Evolutionary conservation across 2,797 vertebrate genomes (phyloP).

Genomic region (Parauchenoglanis punctatus): DNA sequence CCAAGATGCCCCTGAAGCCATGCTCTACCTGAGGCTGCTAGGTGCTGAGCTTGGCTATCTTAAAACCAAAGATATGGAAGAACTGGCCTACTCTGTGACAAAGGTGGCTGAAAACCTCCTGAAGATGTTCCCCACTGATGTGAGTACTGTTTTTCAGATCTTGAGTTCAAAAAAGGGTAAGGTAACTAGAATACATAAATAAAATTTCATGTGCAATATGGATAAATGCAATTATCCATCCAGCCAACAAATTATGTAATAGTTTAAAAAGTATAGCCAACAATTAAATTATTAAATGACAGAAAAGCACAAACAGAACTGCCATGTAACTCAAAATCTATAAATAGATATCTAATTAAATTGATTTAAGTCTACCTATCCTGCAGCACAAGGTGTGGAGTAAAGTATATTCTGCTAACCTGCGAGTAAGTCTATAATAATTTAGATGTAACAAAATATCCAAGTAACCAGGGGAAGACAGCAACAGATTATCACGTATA

Average conservation of each 20-base stretch:
- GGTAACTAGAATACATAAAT: background rate
- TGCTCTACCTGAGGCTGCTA: slow-evolving; percentile 87
- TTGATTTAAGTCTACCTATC: too few species aligned
- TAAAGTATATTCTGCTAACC: background rate
- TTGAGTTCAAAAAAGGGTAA: background rate
- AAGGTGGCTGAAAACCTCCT: slow-evolving; percentile 70
- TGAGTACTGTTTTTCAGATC: slow-evolving; percentile 36
- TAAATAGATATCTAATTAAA: background rate
- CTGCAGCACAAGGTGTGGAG: background rate
- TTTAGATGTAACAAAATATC: background rate
- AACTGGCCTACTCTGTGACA: slow-evolving; percentile 70
- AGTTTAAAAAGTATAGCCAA: background rate
- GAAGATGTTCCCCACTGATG: slow-evolving; percentile 72
- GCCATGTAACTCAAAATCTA: background rate
- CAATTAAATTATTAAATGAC: background rate
- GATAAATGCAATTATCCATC: background rate
- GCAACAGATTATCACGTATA: background rate
- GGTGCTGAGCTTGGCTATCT: slow-evolving; percentile 92
- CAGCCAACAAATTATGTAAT: background rate
- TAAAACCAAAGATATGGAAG: slow-evolving; percentile 81
- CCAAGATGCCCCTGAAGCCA: slow-evolving; percentile 83
- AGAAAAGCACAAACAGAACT: background rate
- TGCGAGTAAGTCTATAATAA: background rate
- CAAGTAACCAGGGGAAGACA: background rate
- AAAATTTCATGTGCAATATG: background rate